Evolutionary conservation across 37 sponge, comb jelly and placozoan genomes (phyloP), one percentile per base, ranked within the genome.

Genomic region (Theonella swinhoei): DNA sequence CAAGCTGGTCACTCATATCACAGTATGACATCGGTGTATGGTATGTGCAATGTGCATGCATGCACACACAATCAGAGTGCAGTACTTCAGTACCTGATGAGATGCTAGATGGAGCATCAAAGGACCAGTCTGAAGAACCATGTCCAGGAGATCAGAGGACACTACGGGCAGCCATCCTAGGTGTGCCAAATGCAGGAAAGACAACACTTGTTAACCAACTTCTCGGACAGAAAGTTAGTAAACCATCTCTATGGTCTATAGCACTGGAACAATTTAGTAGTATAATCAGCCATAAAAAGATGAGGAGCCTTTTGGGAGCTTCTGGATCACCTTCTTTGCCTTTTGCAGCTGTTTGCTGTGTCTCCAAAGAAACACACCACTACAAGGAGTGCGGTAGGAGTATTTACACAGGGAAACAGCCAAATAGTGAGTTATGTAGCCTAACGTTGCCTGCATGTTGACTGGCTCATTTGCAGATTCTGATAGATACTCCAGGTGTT

Each of bases 361-460:
- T 86, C 87, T 62, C 94, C 87, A 29, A 93, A 93, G 68, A 83
- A 75, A 28, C 94, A 93, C 40, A 93, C 94, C 4, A 93, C 94
- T 9, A 38, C 36, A 20, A 42, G 72, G 28, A 81, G 58, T 32
- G 83, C 91, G 24, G 35, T 75, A 3, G 94, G 94, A 7, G 80
- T 86, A 61, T 80, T 87, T 70, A 87, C 80, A 2, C 58, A 79
- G 34, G 88, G 64, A 22, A 58, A 74, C 24, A 64, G 70, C 14
- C 94, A 93, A 89, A 68, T 89, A 58, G 94, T 93, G 30, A 64
- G 93, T n/a, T 85, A 38, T 24, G 59, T 19, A 38, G 22, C 42
- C 39, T n/a, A 5, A 9, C 26, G 70, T 76, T 22, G 26, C 2
- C 30, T 47, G 70, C 33, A 17, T 40, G 47, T 39, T 17, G 74